Base-by-base conservation (phyloP, 2,888 invertebrate genomes). In the Eubasilissa splendida region DNA sequence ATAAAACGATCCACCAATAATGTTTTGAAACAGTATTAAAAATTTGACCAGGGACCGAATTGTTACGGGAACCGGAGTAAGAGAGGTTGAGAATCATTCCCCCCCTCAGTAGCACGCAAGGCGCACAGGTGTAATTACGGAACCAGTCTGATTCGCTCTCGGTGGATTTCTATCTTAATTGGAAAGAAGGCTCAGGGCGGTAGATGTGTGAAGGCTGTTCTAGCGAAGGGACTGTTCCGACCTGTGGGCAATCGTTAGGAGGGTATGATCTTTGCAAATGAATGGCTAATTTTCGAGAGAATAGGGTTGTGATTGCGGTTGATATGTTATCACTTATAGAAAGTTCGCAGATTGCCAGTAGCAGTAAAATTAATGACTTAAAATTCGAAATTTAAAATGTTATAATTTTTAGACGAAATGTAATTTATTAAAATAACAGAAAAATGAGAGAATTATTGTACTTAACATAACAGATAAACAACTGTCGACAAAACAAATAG, bases 81-180 rank as follows among this genome's bases (percentile, higher is more conserved):
- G 12, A 54, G 14, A 31, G 54, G 22, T 22, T 10, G 56, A 31
- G 33, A 74, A n/a, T 4, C 12, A 33, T 58, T 50, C 58, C 33
- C 52, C 9, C 14, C 53, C 63, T 58, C 71, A 73, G 42, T 42
- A 4, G 42, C 42, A 4, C 42, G 42, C 42, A 7, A 4, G 42
- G 42, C 63, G 78, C 63, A 73, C 42, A 54, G 70, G 70, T 54
- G 31, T 70, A 70, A 59, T 78, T 78, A 59, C 14, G 50, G 73
- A 65, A 12, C 52, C 53, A 63, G 63, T 53, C 31, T 60, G 70
- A 54, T 58, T 77, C 54, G 50, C 77, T 77, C 58, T 80, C 80
- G 33, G 56, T 5, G 76, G 75, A 75, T 75, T 68, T 68, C 58
- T 68, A 80, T 80, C 80, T 80, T 80, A 80, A 80, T 80, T 80